Conservation (phyloP, 2,888 invertebrate genomes). For the Plebejus argus region DNA sequence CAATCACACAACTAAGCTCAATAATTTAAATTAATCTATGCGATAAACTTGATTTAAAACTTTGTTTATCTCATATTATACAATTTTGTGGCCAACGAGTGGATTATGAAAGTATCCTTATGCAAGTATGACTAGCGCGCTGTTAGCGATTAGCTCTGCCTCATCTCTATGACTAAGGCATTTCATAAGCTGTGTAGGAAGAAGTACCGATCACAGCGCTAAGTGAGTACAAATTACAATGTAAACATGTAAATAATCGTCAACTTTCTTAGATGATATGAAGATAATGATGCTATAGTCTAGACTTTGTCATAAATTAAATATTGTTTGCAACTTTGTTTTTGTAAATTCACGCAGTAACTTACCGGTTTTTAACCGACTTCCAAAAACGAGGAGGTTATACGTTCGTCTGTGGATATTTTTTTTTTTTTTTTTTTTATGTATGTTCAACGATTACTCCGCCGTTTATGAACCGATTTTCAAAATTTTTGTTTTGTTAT, state of each 20-base stretch:
- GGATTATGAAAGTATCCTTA: conserved; percentile 32
- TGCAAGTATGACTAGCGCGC: conserved; percentile 38
- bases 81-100: neutral
- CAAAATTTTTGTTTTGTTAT: too few species aligned
- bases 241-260: neutral
- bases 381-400: too few species aligned
- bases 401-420: too few species aligned
- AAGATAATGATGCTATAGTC: neutral
- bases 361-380: too few species aligned
- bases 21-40: neutral
- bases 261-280: neutral
- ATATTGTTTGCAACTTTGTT: too few species aligned
- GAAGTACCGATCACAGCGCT: neutral
- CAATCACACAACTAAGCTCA: neutral
- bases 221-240: neutral
- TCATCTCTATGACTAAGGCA: conserved; percentile 33
- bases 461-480: too few species aligned
- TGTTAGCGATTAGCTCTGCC: conserved; percentile 42
- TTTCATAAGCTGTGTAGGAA: conserved; percentile 32
- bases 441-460: too few species aligned
- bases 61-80: neutral
- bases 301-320: neutral
- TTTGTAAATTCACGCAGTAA: too few species aligned
- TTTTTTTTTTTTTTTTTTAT: too few species aligned
- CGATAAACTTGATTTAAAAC: neutral